These are phyloP conservation scores for Listronotus bonariensis DNA, from an alignment of 1,140 invertebrate species.

Conservation along the genomic window DNA sequence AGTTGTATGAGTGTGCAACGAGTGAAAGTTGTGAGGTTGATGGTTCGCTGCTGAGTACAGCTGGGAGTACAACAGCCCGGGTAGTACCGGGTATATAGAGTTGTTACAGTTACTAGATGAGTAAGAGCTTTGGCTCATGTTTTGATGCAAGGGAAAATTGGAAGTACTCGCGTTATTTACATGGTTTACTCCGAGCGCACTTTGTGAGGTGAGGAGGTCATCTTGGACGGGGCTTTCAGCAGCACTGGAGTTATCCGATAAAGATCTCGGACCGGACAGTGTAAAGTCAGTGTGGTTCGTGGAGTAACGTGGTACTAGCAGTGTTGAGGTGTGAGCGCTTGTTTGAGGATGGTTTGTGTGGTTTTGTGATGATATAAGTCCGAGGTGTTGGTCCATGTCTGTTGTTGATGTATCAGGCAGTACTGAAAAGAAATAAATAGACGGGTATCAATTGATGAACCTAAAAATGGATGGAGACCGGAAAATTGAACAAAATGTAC, in stretches of 20 bases:
- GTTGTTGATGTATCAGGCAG: conserved; percentile 75
- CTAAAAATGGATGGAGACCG: conserved; percentile 7
- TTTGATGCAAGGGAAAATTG: conserved; percentile 66
- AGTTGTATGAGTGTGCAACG: conserved; percentile 66
- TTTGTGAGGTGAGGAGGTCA: conserved; percentile 64
- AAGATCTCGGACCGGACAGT: conserved; percentile 66
- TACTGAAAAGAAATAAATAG: conserved; percentile 61
- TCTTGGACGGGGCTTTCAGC: conserved; percentile 82
- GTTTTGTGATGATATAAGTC: conserved; percentile 64
- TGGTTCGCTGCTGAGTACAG: conserved; percentile 79
- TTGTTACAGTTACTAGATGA: conserved; percentile 66
- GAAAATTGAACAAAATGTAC: conserved; percentile 13
- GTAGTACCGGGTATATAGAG: conserved; percentile 72
- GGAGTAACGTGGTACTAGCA: conserved; percentile 64
- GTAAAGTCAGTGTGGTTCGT: conserved; percentile 57
- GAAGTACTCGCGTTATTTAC: conserved; percentile 60
- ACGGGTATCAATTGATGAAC: not conserved
- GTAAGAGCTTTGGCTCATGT: conserved; percentile 57
- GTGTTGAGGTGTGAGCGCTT: conserved; percentile 51
- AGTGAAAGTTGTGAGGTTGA: conserved; percentile 75
- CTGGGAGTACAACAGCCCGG: conserved; percentile 81
- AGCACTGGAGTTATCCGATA: conserved; percentile 80
- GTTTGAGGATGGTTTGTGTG: conserved; percentile 56
- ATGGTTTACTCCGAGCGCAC: conserved; percentile 62
- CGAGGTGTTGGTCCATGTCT: conserved; percentile 77